These are phyloP conservation scores for Amazona guildingii DNA, from an alignment of 2,113 vertebrate species.

Conservation along the genomic window DNA sequence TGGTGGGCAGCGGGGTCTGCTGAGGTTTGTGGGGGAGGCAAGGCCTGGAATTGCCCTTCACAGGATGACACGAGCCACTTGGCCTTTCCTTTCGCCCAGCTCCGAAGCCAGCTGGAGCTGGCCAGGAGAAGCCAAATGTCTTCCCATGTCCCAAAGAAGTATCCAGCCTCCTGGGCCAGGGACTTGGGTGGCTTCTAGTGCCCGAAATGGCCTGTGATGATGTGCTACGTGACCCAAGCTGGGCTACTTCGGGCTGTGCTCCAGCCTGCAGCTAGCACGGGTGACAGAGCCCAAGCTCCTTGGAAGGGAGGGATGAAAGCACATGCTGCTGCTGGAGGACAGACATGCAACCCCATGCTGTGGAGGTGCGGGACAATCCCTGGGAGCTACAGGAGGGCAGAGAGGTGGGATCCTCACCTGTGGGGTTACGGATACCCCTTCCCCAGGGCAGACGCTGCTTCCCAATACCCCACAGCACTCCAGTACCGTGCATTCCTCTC, in stretches of 20 bases:
- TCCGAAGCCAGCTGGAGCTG: slow-evolving; percentile 11
- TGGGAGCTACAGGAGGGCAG: neutral
- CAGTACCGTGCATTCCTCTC: accelerated
- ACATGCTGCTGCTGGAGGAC: neutral
- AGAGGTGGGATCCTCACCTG: neutral
- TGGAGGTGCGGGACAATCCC: neutral
- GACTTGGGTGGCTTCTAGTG: neutral
- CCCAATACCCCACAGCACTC: neutral
- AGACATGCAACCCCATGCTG: neutral
- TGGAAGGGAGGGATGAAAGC: neutral
- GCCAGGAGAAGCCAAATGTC: slow-evolving; percentile 16
- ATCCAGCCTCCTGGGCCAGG: neutral
- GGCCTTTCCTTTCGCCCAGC: slow-evolving; percentile 6
- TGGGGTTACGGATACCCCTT: neutral
- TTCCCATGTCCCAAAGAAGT: neutral
- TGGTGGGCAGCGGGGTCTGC: accelerated
- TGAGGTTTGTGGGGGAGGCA: neutral
- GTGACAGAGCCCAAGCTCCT: neutral
- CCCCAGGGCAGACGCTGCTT: neutral
- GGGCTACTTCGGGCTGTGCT: neutral
- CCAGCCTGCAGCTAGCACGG: neutral
- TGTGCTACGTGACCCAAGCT: neutral
- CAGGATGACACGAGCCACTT: neutral
- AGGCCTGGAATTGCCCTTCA: neutral
- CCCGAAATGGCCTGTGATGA: neutral